Percentiles rank a stretch among this genome's conserved stretches.
These are phyloP conservation scores for Oryzias curvinotus DNA, from an alignment of 2,113 vertebrate species.

Conservation along the genomic window DNA sequence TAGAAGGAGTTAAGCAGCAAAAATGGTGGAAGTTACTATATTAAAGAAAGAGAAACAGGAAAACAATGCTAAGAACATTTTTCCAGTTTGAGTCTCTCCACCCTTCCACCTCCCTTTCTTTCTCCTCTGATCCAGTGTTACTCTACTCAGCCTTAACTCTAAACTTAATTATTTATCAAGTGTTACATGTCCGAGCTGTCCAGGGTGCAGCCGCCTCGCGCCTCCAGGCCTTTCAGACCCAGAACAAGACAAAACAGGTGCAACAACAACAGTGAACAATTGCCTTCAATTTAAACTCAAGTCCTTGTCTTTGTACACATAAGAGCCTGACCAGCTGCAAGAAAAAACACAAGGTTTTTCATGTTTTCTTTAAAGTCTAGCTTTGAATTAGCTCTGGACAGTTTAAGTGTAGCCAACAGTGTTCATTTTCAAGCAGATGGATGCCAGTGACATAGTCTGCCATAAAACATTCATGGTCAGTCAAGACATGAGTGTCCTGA, in stretches of 20 bases:
- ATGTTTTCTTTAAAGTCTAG: not conserved
- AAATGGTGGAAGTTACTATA: too few relatives aligned
- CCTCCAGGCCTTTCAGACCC: too few relatives aligned
- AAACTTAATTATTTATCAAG: not conserved
- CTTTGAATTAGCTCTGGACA: not conserved
- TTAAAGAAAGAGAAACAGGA: too few relatives aligned
- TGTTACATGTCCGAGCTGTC: not conserved
- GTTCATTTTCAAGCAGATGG: not conserved
- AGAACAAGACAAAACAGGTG: too few relatives aligned
- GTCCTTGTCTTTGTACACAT: not conserved
- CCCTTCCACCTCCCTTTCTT: not conserved
- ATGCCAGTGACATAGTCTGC: not conserved
- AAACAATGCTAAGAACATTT: not conserved
- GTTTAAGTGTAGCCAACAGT: not conserved
- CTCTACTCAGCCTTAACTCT: not conserved
- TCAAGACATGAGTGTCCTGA: not conserved
- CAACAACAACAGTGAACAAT: too few relatives aligned
- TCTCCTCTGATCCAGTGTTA: not conserved
- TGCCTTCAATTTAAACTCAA: not conserved
- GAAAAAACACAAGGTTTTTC: not conserved
- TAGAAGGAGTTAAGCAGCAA: too few relatives aligned
- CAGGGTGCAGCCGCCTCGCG: too few relatives aligned
- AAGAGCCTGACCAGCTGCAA: not conserved
- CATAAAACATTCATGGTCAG: slow-evolving; percentile 12
- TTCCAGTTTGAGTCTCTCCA: not conserved